Percentiles rank a stretch among this genome's conserved stretches.
Evolutionary conservation across 2,113 vertebrate species (phyloP).

Genomic region (Plectropomus leopardus): DNA sequence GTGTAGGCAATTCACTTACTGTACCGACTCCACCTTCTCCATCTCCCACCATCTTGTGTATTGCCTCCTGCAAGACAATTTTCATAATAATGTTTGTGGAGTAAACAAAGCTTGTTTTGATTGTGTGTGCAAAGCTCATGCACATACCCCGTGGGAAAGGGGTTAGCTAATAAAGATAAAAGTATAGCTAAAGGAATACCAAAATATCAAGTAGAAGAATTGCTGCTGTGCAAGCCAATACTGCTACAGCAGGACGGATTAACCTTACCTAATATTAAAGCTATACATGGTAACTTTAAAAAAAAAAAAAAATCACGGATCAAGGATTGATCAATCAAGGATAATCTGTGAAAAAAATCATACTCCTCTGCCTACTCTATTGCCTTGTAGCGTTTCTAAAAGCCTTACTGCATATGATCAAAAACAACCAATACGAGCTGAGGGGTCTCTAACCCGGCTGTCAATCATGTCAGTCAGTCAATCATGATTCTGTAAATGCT

Average conservation of each 20-base stretch:
- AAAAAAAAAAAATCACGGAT: too few relatives aligned
- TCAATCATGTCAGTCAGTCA: too few relatives aligned
- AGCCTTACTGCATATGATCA: too few relatives aligned
- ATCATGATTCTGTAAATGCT: too few relatives aligned
- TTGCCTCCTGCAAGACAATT: conserved; percentile 49
- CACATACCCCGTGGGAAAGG: conserved; percentile 21
- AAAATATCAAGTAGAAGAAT: conserved; percentile 24
- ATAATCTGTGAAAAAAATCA: too few relatives aligned
- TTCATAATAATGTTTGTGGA: conserved; percentile 66
- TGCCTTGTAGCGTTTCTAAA: too few relatives aligned
- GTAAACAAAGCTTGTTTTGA: conserved; percentile 67
- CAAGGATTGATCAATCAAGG: too few relatives aligned
- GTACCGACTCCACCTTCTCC: neutral
- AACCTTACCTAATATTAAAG: neutral
- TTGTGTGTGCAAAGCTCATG: conserved; percentile 45
- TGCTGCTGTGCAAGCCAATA: neutral
- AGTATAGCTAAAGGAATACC: conserved; percentile 36
- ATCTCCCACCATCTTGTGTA: conserved; percentile 23
- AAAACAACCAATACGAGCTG: too few relatives aligned
- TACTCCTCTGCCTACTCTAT: too few relatives aligned
- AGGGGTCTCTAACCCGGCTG: too few relatives aligned
- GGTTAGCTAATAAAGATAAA: conserved; percentile 59
- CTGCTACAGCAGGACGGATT: conserved; percentile 5
- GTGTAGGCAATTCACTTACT: neutral
- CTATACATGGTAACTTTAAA: too few relatives aligned